phyloP scores from a whole-genome alignment of 2,113 vertebrate genomes.

The Grus americana region DNA sequence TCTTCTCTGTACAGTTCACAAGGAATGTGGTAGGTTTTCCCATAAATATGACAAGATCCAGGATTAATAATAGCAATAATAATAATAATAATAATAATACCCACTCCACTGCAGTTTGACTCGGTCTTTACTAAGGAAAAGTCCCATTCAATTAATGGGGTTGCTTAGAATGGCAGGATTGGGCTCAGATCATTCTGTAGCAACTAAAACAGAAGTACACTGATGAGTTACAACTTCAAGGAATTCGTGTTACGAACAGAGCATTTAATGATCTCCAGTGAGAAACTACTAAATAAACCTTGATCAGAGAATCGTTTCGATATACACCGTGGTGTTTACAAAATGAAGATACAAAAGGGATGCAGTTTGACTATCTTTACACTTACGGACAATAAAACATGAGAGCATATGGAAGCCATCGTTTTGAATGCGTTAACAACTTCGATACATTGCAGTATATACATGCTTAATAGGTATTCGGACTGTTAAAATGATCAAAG shows the following conservation, averaged over 20 bases:
- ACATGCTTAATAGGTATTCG: constrained; percentile 46
- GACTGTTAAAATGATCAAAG: constrained; percentile 44
- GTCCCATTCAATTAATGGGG: constrained; percentile 1
- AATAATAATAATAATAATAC: not conserved
- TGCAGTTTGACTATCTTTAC: constrained; percentile 39
- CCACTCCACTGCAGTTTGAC: constrained; percentile 4
- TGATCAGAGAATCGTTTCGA: not conserved
- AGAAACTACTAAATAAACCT: constrained; percentile 26
- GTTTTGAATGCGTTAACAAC: constrained; percentile 43
- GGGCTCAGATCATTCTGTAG: constrained; percentile 50
- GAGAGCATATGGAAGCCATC: constrained; percentile 60
- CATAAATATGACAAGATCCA: constrained; percentile 69
- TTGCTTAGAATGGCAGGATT: not conserved
- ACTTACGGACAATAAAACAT: constrained; percentile 51
- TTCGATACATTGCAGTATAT: constrained; percentile 48
- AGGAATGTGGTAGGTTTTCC: constrained; percentile 53
- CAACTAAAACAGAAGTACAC: constrained; percentile 64
- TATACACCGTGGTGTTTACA: not conserved
- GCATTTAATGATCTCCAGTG: constrained; percentile 13
- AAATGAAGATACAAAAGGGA: constrained; percentile 25
- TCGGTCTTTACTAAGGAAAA: constrained; percentile 13
- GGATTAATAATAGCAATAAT: constrained; percentile 13
- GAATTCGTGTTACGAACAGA: constrained; percentile 36
- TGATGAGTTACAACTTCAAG: constrained; percentile 59
- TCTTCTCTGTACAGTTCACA: constrained; percentile 55